Evolutionary conservation across 64 coral and sea anemone species (phyloP), one percentile per base, ranked within the genome.

Genomic region (Porites australiensis): DNA sequence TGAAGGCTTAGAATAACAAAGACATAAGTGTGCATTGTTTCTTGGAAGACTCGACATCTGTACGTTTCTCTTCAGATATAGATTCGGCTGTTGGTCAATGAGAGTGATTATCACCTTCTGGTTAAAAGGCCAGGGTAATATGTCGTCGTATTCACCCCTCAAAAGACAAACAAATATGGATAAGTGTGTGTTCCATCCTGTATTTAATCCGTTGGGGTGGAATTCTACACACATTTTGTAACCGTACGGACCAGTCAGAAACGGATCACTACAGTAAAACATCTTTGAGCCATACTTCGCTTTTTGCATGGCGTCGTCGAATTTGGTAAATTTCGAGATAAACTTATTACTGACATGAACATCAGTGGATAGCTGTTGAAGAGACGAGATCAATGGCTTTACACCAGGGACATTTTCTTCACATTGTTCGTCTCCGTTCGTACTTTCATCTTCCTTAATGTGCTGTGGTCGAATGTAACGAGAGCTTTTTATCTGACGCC

Each of bases 91-190:
- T 47, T 88, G 86, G 14, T 88, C 86, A 49, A 88, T 45, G 15
- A 88, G 86, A 4, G 86, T 74, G 2, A 88, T 44, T 74, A 15
- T 88, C 3, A 73, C 55, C 12, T 37, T 88, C 68, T 59, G 48
- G 70, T 18, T 74, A 44, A 88, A 87, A 12, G 83, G 83, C 83
- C 83, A 87, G 63, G 64, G 15, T 19, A 87, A 57, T 53, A 87
- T 87, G 2, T 51, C 86, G 75, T 88, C 86, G 50, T 88, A 74
- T 74, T 88, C 70, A n/a, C 86, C 65, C 43, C 5, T 75, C 73
- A 75, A 12, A 47, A 75, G 46, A 50, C 73, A 50, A 13, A 75
- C 73, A 75, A 75, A 75, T 47, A 75, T 75, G 23, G 73, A 75
- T 45, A 75, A 13, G 13, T 75, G 73, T 4, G 73, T 75, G 44